Evolutionary conservation across 1,140 invertebrate species (phyloP), one percentile per base, ranked within the genome.

Genomic region (Calliphora vicina): DNA sequence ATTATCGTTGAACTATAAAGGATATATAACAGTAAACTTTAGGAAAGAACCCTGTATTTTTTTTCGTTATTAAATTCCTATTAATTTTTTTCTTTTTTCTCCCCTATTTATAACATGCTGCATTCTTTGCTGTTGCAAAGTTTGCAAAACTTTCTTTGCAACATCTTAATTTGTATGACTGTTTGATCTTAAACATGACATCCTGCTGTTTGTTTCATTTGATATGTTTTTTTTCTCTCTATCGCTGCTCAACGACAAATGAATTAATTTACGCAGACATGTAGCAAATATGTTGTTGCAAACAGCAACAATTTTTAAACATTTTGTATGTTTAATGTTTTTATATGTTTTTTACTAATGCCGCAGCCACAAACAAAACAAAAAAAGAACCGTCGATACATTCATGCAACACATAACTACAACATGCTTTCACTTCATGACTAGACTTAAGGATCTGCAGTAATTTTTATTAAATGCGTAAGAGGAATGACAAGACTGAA

Each of bases 141-240:
- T 67, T 35, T 67, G 61, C 61, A 25, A 67, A 23, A 67, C 61
- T 67, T 67, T 23, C 20, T 50, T 67, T 23, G 20, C 20, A 23
- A 74, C 73, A 76, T 42, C 73, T 76, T 76, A 76, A 76, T 76
- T 76, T 76, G 35, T 76, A 76, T 76, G 73, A 35, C 73, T 76
- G 5, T 76, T 76, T 20, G 74, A 78, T 78, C 74, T 43, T 10
- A 78, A 73, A 29, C 27, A 15, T 45, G 74, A 45, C 35, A 45
- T 43, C 74, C 74, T 78, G 35, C 35, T 78, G 74, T 45, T 78
- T 78, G 5, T 67, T n/a, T 17, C n/a, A 15, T 15, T 17, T 57
- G 50, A 57, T 57, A n/a, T n/a, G 6, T 57, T 57, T 57, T 57
- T 57, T 57, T 57, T 17, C n/a, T 57, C 8, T 57, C 15, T 57